phyloP scores from a whole-genome alignment of 1,140 invertebrate species.

The Probaryconus sp. region DNA sequence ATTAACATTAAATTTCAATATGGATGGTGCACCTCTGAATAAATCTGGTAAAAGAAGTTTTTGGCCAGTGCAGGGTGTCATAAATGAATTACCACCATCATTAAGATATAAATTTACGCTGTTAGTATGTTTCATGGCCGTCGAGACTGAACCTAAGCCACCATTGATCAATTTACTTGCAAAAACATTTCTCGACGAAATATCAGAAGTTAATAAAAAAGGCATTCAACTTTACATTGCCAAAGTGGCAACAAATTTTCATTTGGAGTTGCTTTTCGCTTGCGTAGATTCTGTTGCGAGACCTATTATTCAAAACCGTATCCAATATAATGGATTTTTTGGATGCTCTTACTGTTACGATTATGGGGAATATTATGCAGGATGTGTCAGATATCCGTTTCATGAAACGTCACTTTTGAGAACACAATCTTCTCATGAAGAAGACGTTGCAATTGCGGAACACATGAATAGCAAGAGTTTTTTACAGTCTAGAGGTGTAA shows the following conservation, averaged over 20 bases:
- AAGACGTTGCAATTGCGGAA: neutral
- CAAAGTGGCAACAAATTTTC: too few relatives aligned
- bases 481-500: constrained; percentile 3
- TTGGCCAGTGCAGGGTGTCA: neutral
- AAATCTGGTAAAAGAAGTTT: neutral
- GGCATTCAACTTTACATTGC: too few relatives aligned
- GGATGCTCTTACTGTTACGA: constrained; percentile 19
- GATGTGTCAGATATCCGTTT: constrained; percentile 23
- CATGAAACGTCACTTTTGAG: constrained; percentile 8
- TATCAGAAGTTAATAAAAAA: too few relatives aligned
- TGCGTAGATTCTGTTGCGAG: constrained; percentile 23
- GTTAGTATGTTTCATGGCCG: neutral
- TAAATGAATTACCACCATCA: neutral
- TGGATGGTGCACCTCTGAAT: neutral
- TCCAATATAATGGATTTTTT: constrained; percentile 33
- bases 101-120: neutral
- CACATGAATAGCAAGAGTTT: neutral
- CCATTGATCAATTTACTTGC: neutral
- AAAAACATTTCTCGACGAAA: too few relatives aligned
- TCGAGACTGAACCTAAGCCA: neutral
- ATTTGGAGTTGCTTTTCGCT: too few relatives aligned
- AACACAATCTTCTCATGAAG: constrained; percentile 16
- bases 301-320: constrained; percentile 26
- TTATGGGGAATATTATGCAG: neutral
- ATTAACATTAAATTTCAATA: neutral